A percentile compares a stretch with the other conserved stretches of the same genome.
Conservation (phyloP, 2,797 vertebrate species). For the Myiothlypis chrysogaster region DNA sequence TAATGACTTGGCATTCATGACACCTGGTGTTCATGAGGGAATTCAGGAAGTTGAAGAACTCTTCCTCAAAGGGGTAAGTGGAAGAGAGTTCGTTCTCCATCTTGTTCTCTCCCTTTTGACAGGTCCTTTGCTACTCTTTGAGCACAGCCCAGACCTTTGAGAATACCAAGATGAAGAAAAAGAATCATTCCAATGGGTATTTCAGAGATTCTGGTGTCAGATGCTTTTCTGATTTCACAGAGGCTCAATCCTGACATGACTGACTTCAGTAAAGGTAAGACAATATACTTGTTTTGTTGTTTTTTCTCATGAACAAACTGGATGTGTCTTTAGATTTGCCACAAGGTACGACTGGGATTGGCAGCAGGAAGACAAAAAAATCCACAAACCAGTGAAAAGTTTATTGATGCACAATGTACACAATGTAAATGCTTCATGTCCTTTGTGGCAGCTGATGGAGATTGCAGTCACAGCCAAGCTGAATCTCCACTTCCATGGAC, state of each 20-base stretch:
- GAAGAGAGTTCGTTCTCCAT: not conserved
- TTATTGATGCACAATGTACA: not conserved
- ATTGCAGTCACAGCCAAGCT: not conserved
- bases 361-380: not conserved
- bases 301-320: not conserved
- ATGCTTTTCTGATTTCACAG: not conserved
- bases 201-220: not conserved
- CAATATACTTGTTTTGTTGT: not conserved
- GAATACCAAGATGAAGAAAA: not conserved
- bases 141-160: not conserved
- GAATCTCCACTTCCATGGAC: not conserved
- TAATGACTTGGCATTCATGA: not conserved
- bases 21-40: not conserved
- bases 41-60: not conserved
- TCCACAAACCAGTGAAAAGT: not conserved
- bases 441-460: not conserved
- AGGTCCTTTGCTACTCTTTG: not conserved
- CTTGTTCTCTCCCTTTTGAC: not conserved
- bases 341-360: not conserved
- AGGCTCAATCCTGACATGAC: not conserved
- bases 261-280: not conserved
- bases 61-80: not conserved
- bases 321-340: not conserved
- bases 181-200: not conserved
- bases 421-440: rapidly evolving